phyloP scores from a whole-genome alignment of 2,888 invertebrate genomes.

The Quadroppia sp. region DNA sequence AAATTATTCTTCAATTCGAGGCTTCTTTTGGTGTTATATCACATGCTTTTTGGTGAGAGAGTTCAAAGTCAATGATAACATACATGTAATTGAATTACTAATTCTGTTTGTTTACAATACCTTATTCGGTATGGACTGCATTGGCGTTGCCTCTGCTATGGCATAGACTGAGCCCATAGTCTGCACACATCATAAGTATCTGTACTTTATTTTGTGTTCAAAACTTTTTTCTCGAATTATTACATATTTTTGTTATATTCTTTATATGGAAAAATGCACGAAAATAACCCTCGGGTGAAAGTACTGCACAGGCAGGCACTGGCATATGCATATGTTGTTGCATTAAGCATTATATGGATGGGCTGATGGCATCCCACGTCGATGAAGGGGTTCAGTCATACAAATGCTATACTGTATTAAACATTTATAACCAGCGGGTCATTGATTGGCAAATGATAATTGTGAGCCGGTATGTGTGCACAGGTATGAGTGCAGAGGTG shows the following conservation, averaged over 20 bases:
- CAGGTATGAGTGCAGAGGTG: constrained; percentile 29
- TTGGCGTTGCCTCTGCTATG: constrained; percentile 8
- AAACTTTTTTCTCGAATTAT: constrained; percentile 2
- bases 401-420: constrained; percentile 14
- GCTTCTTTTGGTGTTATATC: too few relatives aligned
- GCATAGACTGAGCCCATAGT: neutral
- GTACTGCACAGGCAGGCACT: neutral
- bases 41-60: neutral
- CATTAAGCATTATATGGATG: constrained; percentile 33
- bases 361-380: constrained; percentile 35
- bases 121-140: constrained; percentile 11
- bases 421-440: constrained; percentile 36
- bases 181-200: neutral
- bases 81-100: neutral
- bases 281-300: constrained; percentile 34
- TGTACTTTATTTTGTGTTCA: neutral
- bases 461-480: neutral
- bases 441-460: constrained; percentile 38
- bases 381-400: constrained; percentile 22
- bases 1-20: neutral
- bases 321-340: constrained; percentile 15
- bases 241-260: constrained; percentile 17
- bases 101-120: constrained; percentile 37
- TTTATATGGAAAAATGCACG: constrained; percentile 34
- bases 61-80: constrained; percentile 30